These are phyloP conservation scores for Heliconius charithonia DNA, from an alignment of 2,888 invertebrate species.

Conservation along the genomic window DNA sequence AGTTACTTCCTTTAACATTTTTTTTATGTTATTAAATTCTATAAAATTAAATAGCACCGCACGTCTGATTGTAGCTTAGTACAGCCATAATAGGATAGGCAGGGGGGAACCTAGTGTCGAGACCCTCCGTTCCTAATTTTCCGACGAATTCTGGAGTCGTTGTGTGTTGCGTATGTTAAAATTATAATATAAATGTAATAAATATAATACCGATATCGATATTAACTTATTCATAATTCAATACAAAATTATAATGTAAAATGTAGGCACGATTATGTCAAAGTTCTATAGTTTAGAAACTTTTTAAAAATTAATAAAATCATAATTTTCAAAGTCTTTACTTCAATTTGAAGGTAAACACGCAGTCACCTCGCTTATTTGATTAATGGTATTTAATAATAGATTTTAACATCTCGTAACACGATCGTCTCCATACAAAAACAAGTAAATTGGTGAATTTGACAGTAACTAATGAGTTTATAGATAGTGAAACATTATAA, in stretches of 20 bases:
- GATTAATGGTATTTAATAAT: constrained; percentile 69
- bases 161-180: background rate
- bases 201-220: too few species aligned
- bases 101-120: background rate
- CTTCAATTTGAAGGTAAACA: constrained; percentile 59
- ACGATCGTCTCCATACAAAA: constrained; percentile 58
- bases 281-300: background rate
- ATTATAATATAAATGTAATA: too few species aligned
- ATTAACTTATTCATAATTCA: background rate
- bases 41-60: background rate
- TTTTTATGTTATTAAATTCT: background rate
- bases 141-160: background rate
- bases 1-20: background rate
- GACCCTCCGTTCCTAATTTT: background rate
- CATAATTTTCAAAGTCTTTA: constrained; percentile 46
- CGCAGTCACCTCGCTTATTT: constrained; percentile 65
- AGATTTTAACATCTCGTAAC: constrained; percentile 55
- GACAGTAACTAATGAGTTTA: constrained; percentile 63
- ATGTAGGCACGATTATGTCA: background rate
- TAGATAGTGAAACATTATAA: constrained; percentile 49
- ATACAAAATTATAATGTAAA: background rate
- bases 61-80: background rate
- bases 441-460: constrained; percentile 56
- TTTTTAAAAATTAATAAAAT: background rate
- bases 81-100: background rate